These are phyloP conservation scores for Enteromius mattozi DNA, from an alignment of 2,797 vertebrate species.

Conservation along the genomic window DNA sequence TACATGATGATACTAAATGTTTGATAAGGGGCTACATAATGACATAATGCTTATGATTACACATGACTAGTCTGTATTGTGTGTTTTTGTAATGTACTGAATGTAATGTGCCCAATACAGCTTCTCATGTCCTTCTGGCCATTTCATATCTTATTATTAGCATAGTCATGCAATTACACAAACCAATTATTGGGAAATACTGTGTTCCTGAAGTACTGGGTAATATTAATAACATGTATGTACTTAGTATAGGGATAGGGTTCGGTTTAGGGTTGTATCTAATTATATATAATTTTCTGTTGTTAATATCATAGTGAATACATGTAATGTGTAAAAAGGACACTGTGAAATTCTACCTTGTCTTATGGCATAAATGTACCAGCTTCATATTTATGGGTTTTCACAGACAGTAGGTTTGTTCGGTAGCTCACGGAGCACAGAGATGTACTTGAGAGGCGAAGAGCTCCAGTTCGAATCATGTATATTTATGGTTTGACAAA, in stretches of 20 bases:
- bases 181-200: not conserved
- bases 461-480: too few species aligned
- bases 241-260: not conserved
- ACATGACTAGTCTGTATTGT: constrained; percentile 2
- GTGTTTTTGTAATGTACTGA: not conserved
- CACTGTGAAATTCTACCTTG: too few species aligned
- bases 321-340: not conserved
- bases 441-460: too few species aligned
- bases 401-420: too few species aligned
- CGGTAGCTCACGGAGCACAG: too few species aligned
- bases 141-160: constrained; percentile 22
- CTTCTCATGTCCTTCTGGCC: constrained; percentile 8
- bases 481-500: too few species aligned
- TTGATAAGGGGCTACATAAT: not conserved
- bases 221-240: not conserved
- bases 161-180: not conserved
- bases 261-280: not conserved
- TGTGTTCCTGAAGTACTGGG: too few species aligned
- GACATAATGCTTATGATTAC: constrained; percentile 8
- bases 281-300: not conserved
- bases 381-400: too few species aligned
- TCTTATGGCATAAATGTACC: too few species aligned
- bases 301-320: not conserved
- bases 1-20: not conserved
- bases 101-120: constrained; percentile 9